A percentile compares a stretch with the other conserved stretches of the same genome.
These are phyloP conservation scores for Carcharodon carcharias DNA, from an alignment of 2,797 vertebrate genomes.

Conservation along the genomic window DNA sequence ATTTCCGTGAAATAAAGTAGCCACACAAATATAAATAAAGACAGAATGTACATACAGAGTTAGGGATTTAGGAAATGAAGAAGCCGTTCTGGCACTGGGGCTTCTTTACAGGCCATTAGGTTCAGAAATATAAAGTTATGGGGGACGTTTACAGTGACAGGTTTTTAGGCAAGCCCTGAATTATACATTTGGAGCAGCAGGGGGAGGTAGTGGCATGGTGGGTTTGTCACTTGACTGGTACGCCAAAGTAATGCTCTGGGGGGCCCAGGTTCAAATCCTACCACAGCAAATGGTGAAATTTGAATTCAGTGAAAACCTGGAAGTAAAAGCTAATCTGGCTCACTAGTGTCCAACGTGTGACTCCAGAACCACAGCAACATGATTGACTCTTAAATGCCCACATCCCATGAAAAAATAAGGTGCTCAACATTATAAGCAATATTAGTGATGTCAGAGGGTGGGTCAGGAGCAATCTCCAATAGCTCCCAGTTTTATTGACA, in stretches of 20 bases:
- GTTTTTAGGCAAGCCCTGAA: not conserved
- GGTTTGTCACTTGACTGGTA: too few relatives aligned
- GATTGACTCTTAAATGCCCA: too few relatives aligned
- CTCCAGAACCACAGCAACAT: too few relatives aligned
- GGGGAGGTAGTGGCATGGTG: too few relatives aligned
- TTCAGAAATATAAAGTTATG: not conserved
- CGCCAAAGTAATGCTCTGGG: too few relatives aligned
- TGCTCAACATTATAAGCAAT: not conserved
- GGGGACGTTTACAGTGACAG: not conserved
- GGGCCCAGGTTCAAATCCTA: too few relatives aligned
- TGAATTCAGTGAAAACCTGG: too few relatives aligned
- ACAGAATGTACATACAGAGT: not conserved
- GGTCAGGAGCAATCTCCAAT: not conserved
- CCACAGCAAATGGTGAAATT: too few relatives aligned
- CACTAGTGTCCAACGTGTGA: too few relatives aligned
- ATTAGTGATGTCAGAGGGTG: not conserved
- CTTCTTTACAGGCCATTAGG: not conserved
- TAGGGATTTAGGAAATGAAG: not conserved
- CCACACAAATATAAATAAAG: not conserved
- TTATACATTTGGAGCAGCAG: not conserved
- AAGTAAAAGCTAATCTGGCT: too few relatives aligned
- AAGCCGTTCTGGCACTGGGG: not conserved
- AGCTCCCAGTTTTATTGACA: not conserved
- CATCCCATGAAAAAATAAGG: too few relatives aligned
- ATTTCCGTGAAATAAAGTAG: not conserved